Evolutionary conservation across 2,797 vertebrate genomes (phyloP), one percentile per base, ranked within the genome.

Genomic region (Tragopan temminckii): DNA sequence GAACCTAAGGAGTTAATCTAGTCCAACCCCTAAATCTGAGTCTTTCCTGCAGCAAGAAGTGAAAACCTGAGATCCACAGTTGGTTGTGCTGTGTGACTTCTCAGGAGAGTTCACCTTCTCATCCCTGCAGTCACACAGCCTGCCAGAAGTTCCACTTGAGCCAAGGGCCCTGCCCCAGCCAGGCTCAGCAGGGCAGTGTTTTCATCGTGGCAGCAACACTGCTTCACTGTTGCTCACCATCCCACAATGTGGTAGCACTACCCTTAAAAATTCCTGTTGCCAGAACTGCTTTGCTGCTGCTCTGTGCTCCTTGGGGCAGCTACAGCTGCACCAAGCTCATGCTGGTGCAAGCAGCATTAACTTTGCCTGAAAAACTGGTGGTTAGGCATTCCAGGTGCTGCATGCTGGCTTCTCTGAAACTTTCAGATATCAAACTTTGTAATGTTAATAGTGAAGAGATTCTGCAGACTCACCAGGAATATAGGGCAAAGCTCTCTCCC

Each of bases 401-500:
- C 62, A 87, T 4, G 3, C 58, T 78, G 53, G 45, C 72, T 90
- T 24, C 63, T 92, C 84, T 83, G 55, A 87, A 88, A 33, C n/a
- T 57, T 62, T 64, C 35, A 84, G 70, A 64, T 88, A 66, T 7
- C 55, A 42, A 81, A 84, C 63, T 77, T 59, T 50, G 67, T 45
- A 64, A 42, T 50, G 40, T 79, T 70, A 91, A 79, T 63, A 53
- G 14, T 18, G 82, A 89, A 89, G 27, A 91, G 71, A 76, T 89
- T 85, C 85, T 81, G 83, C 76, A 90, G 80, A 89, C n/a, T 83
- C 69, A 72, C 38, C 52, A 88, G 76, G 59, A 95, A 95, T 93
- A 77, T 80, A 75, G 80, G 61, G 42, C 82, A 95, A 81, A 93
- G 74, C 89, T 91, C 46, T 83, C 33, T 76, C 36, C 81, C 50